Evolutionary conservation across 2,888 invertebrate genomes (phyloP), one percentile per base, ranked within the genome.

Genomic region (Smittia sp.): DNA sequence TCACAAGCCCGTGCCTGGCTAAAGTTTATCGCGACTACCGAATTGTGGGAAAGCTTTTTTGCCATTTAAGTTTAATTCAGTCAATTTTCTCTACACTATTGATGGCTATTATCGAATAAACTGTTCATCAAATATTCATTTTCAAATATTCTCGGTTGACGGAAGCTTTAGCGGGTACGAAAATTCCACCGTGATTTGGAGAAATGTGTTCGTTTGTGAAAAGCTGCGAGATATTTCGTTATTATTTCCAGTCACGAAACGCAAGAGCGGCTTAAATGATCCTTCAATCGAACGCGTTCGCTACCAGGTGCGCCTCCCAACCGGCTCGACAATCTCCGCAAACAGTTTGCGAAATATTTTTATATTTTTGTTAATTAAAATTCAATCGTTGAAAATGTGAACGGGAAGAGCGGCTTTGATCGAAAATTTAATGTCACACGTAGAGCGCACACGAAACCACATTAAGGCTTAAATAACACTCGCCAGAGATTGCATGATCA

Each of bases 401-500:
- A n/a, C 46, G n/a, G 32, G 46, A 46, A 46, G 2, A 46, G 46
- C 46, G 46, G 15, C 15, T 46, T 46, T n/a, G 11, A 15, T 46
- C 2, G 46, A 3, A 46, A 46, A 46, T 46, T 11, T 11, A 32
- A 9, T 32, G 32, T 32, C 32, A 32, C 32, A 32, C 9, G 32
- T 6, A 32, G 32, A n/a, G n/a, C n/a, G n/a, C n/a, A 39, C 39
- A 39, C 13, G 2, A 46, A n/a, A 46, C 46, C 46, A n/a, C 13
- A 13, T 46, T 11, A n/a, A 11, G 46, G 46, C 46, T 46, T 46
- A 46, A 58, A 58, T n/a, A 58, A 22, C 18, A 22, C 22, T 58
- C 9, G 22, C 58, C n/a, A 46, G 46, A 46, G 46, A 46, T 15
- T 46, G 46, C 46, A 58, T 22, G 46, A 46, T 46, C n/a, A 58